These are phyloP conservation scores for Eucriotettix oculatus DNA, from an alignment of 2,888 invertebrate genomes.

Conservation along the genomic window DNA sequence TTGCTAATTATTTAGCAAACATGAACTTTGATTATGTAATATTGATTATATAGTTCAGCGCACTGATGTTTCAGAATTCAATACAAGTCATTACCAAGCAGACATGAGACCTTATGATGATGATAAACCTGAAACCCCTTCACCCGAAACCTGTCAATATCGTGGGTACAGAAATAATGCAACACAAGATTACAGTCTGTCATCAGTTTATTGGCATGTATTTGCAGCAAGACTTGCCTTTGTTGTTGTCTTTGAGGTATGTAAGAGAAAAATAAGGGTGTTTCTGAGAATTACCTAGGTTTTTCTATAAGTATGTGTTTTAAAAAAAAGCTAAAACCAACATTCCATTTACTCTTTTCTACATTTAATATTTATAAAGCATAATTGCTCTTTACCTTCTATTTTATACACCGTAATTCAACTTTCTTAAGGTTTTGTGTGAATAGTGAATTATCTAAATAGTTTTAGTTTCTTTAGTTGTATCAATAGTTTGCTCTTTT, in stretches of 20 bases:
- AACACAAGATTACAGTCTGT: conserved; percentile 51
- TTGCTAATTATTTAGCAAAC: too few relatives aligned
- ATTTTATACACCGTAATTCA: too few relatives aligned
- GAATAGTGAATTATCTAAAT: too few relatives aligned
- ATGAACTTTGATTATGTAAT: conserved; percentile 2
- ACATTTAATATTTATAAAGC: too few relatives aligned
- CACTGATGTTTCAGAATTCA: conserved; percentile 40
- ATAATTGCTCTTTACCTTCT: too few relatives aligned
- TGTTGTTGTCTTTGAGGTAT: conserved; percentile 49
- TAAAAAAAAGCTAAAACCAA: too few relatives aligned
- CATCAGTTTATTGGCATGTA: conserved; percentile 67
- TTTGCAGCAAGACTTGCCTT: conserved; percentile 47
- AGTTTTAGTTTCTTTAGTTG: too few relatives aligned
- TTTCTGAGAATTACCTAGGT: too few relatives aligned
- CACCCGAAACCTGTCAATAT: conserved; percentile 53
- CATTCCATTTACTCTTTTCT: too few relatives aligned
- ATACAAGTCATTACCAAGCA: conserved; percentile 62
- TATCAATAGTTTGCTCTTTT: too few relatives aligned
- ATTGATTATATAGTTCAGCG: background rate
- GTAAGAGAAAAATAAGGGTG: background rate
- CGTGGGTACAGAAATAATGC: conserved; percentile 51
- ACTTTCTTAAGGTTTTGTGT: too few relatives aligned
- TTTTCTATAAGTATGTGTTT: too few relatives aligned
- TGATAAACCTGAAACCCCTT: conserved; percentile 30
- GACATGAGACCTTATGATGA: conserved; percentile 51